Percentiles rank a stretch among this genome's conserved stretches.
Evolutionary conservation across 2,113 vertebrate species (phyloP).

Genomic region (Numida meleagris): DNA sequence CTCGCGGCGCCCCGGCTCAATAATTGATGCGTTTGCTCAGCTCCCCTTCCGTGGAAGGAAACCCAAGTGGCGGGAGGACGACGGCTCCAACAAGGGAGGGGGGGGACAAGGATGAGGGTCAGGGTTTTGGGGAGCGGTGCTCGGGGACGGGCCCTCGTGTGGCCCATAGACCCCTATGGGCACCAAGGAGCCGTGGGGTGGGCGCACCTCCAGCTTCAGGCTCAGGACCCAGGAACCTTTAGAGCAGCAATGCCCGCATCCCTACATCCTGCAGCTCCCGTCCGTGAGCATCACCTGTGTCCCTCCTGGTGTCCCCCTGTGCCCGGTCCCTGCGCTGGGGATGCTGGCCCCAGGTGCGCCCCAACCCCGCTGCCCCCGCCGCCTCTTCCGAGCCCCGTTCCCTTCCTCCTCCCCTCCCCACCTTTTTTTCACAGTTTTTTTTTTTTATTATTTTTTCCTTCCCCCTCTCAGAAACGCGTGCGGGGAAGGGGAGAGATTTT

Average conservation of each 20-base stretch:
- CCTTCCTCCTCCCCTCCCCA: neutral
- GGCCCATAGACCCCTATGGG: neutral
- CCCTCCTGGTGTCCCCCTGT: neutral
- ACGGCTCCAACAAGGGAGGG: neutral
- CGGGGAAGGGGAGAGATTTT: conserved; percentile 69
- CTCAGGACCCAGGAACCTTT: no score
- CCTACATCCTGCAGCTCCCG: neutral
- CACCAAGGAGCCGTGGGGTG: neutral
- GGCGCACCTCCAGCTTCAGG: no score
- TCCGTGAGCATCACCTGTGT: neutral
- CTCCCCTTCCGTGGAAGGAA: conserved; percentile 63
- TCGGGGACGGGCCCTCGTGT: neutral
- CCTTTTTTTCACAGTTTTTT: no score
- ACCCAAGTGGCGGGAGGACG: conserved; percentile 5
- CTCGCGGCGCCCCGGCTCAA: conserved; percentile 48
- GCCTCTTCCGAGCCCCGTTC: neutral
- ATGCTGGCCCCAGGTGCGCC: fast-evolving
- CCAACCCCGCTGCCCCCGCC: fast-evolving
- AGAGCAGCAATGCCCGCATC: no score
- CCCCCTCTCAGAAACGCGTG: neutral
- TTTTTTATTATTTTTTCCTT: neutral
- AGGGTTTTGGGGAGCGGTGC: fast-evolving
- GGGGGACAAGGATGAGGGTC: neutral
- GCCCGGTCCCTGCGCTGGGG: fast-evolving
- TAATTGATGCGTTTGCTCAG: conserved; percentile 59